Percentiles rank a stretch among this genome's conserved stretches.
These are phyloP conservation scores for Tetheella fluctuosa DNA, from an alignment of 2,888 invertebrate species.

Conservation along the genomic window DNA sequence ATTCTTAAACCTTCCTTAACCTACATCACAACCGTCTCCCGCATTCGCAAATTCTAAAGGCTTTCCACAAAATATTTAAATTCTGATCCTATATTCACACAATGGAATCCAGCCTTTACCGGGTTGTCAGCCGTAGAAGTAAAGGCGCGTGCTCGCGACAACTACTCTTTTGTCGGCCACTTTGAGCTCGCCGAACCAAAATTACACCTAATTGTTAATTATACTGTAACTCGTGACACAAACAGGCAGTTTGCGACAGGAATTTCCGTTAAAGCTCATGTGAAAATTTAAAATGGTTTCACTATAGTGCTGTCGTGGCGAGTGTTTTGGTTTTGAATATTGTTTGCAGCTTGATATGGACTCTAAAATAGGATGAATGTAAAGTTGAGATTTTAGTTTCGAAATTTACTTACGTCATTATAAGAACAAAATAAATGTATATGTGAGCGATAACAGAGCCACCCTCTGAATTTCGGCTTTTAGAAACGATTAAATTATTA, in stretches of 20 bases:
- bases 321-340: not conserved
- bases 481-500: too few species aligned
- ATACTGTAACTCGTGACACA: slow-evolving; percentile 31
- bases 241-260: slow-evolving; percentile 30
- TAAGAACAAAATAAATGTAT: too few species aligned
- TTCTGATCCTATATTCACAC: not conserved
- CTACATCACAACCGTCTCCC: not conserved
- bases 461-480: too few species aligned
- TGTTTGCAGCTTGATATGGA: slow-evolving; percentile 6
- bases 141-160: slow-evolving; percentile 41
- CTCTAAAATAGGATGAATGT: not conserved
- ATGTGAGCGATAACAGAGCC: too few species aligned
- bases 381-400: not conserved
- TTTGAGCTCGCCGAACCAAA: slow-evolving; percentile 34
- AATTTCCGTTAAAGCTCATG: slow-evolving; percentile 16
- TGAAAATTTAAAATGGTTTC: slow-evolving; percentile 11
- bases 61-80: not conserved
- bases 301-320: not conserved
- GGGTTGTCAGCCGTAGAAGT: slow-evolving; percentile 21
- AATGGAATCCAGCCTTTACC: slow-evolving; percentile 6
- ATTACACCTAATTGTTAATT: slow-evolving; percentile 57
- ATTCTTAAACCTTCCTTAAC: not conserved
- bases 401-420: too few species aligned
- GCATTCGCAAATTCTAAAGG: not conserved
- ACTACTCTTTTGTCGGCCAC: slow-evolving; percentile 38